Evolutionary conservation across 2,113 vertebrate genomes (phyloP).

Genomic region (Drymodes brunneopygia): DNA sequence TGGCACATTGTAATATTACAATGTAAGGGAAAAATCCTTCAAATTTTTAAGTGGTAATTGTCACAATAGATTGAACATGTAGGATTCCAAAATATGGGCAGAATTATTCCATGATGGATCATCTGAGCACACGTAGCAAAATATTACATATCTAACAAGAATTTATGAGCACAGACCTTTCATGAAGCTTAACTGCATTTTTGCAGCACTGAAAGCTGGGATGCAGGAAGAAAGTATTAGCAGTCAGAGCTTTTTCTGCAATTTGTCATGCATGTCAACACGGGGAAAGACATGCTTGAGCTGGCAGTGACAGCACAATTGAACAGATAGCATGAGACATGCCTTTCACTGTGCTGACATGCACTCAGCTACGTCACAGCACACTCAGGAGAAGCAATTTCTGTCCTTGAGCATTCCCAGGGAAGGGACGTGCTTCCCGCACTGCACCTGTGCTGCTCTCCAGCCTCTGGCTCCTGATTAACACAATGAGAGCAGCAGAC

Average conservation of each 20-base stretch:
- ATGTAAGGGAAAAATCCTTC: background rate
- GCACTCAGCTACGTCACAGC: background rate
- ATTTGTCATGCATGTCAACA: background rate
- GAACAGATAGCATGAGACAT: background rate
- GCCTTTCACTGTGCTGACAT: background rate
- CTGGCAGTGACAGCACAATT: background rate
- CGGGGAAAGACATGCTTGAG: background rate
- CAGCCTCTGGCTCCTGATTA: background rate
- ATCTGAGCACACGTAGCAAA: rapidly evolving
- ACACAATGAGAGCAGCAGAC: rapidly evolving
- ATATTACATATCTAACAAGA: background rate
- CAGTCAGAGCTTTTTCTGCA: background rate
- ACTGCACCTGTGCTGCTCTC: background rate
- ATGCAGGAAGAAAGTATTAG: background rate
- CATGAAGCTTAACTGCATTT: background rate
- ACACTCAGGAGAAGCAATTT: background rate
- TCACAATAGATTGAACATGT: background rate
- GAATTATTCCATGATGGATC: background rate
- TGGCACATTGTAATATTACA: background rate
- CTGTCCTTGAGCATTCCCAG: background rate
- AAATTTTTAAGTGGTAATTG: background rate
- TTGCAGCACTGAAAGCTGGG: rapidly evolving
- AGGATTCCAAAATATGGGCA: background rate
- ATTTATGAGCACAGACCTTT: background rate
- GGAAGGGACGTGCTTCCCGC: rapidly evolving